A percentile compares a stretch with the other conserved stretches of the same genome.
Evolutionary conservation across 53 echinoderm and acorn worm species (phyloP).

Genomic region (Zoroaster sp.): DNA sequence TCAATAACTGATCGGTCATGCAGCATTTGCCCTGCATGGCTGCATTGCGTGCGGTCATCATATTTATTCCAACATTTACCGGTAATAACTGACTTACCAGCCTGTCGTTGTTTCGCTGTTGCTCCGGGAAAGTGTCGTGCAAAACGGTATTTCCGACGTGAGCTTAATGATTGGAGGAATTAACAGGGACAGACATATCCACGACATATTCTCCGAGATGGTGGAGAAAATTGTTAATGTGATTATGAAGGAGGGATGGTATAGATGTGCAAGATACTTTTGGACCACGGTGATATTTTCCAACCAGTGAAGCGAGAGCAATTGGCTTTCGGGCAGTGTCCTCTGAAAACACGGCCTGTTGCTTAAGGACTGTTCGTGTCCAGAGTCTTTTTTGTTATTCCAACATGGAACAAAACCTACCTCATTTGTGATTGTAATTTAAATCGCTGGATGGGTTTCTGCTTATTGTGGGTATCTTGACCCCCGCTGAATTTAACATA

Average conservation of each 20-base stretch:
- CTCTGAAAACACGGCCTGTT: not conserved
- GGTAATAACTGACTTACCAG: too few species aligned
- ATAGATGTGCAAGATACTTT: not conserved
- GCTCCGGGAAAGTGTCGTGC: too few species aligned
- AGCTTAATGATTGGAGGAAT: too few species aligned
- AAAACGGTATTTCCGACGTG: too few species aligned
- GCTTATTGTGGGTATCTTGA: not conserved
- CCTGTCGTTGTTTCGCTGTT: too few species aligned
- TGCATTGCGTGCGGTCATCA: too few species aligned
- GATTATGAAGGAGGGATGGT: not conserved
- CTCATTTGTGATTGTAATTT: slow-evolving; percentile 9
- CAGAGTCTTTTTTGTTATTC: not conserved
- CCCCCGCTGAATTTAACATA: slow-evolving; percentile 9
- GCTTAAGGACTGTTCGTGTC: not conserved
- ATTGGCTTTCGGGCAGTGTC: slow-evolving; percentile 8
- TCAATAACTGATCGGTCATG: too few species aligned
- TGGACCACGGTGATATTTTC: not conserved
- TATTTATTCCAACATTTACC: too few species aligned
- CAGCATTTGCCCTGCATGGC: too few species aligned
- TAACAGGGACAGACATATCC: too few species aligned
- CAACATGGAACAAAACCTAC: not conserved
- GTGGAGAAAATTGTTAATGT: too few species aligned
- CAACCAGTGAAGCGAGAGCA: not conserved
- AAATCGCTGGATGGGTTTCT: not conserved
- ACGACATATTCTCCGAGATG: too few species aligned